Percentiles rank a stretch among this genome's conserved stretches.
Evolutionary conservation across 1,140 invertebrate genomes (phyloP).

Genomic region (Lepidurus packardi): DNA sequence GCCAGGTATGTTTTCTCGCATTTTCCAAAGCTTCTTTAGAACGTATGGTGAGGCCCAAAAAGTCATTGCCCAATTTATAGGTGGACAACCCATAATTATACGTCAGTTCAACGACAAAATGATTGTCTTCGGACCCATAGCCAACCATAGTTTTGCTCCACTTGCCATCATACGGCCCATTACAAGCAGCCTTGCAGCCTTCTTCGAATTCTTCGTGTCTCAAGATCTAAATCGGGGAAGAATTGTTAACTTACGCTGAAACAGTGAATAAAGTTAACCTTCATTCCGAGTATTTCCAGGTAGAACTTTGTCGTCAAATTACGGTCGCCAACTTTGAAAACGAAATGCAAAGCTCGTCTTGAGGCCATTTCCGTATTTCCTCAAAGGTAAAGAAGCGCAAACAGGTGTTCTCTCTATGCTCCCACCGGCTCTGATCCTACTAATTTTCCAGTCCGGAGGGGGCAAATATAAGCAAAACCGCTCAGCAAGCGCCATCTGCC

Average conservation of each 20-base stretch:
- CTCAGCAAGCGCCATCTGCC: background rate
- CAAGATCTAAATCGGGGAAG: constrained; percentile 59
- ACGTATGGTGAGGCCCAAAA: constrained; percentile 75
- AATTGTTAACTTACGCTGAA: constrained; percentile 24
- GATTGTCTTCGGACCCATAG: constrained; percentile 87
- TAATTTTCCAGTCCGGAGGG: no score
- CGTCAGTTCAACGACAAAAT: constrained; percentile 95
- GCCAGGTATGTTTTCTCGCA: constrained; percentile 61
- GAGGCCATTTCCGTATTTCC: constrained; percentile 29
- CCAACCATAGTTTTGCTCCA: constrained; percentile 99
- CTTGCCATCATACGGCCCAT: constrained; percentile 93
- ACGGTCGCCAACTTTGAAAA: constrained; percentile 89
- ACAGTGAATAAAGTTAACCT: constrained; percentile 52
- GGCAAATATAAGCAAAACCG: background rate
- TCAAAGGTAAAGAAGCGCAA: background rate
- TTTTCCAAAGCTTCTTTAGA: constrained; percentile 68
- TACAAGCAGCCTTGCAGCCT: constrained; percentile 91
- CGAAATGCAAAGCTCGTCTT: constrained; percentile 81
- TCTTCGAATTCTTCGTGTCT: constrained; percentile 95
- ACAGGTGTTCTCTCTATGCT: background rate
- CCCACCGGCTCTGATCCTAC: no score
- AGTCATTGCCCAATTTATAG: constrained; percentile 86
- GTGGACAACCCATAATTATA: constrained; percentile 91
- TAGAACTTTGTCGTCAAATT: constrained; percentile 79
- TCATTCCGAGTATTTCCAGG: constrained; percentile 84